A percentile compares a stretch with the other conserved stretches of the same genome.
These are phyloP conservation scores for Digitonthophagus gazella DNA, from an alignment of 2,888 invertebrate genomes.

Conservation along the genomic window DNA sequence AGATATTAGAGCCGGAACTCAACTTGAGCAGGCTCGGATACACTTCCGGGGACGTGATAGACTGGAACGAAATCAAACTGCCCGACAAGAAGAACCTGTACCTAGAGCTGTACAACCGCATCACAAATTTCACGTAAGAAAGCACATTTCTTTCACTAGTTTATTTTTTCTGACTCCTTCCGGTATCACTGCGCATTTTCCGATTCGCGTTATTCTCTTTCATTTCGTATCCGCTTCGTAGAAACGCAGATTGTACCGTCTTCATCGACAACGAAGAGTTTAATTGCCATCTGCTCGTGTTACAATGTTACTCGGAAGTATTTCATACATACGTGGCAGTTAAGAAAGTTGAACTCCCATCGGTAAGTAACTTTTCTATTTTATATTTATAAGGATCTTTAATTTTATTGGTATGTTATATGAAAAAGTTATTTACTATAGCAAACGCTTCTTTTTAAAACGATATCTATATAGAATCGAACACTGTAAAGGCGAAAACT, in stretches of 20 bases:
- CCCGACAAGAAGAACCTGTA: constrained; percentile 68
- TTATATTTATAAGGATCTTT: not conserved
- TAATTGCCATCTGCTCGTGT: constrained; percentile 66
- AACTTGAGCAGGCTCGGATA: constrained; percentile 60
- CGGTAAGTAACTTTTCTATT: constrained; percentile 36
- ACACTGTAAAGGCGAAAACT: no score
- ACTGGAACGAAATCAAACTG: constrained; percentile 62
- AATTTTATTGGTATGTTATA: no score
- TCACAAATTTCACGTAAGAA: constrained; percentile 65
- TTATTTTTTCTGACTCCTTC: no score
- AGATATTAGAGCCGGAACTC: constrained; percentile 52
- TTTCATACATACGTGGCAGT: constrained; percentile 57
- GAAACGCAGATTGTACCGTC: constrained; percentile 67
- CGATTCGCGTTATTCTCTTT: no score
- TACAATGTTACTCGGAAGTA: constrained; percentile 67
- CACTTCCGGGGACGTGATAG: constrained; percentile 56
- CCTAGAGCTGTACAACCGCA: constrained; percentile 63
- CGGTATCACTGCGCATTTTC: no score
- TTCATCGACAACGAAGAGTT: constrained; percentile 66
- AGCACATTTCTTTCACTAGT: no score
- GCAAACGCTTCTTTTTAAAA: no score
- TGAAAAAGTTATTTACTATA: no score
- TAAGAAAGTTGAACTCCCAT: constrained; percentile 49
- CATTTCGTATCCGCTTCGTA: no score
- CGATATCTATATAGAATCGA: no score